These are phyloP conservation scores for Saccopteryx leptura DNA, from an alignment of 2,113 vertebrate genomes.

Conservation along the genomic window DNA sequence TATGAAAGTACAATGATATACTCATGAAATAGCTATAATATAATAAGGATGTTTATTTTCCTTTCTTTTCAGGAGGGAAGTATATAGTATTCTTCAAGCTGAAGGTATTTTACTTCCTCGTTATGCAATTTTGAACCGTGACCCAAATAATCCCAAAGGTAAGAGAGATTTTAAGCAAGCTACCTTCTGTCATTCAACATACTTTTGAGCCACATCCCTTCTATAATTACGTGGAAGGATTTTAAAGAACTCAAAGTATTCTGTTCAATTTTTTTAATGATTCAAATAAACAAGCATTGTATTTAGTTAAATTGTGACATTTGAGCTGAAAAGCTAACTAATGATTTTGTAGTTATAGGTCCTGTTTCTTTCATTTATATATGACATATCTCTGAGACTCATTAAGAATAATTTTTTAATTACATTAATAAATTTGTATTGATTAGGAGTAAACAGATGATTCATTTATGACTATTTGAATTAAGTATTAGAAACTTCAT, in stretches of 20 bases:
- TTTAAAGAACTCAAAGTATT: not conserved
- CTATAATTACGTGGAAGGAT: conserved; percentile 3
- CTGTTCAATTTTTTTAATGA: not conserved
- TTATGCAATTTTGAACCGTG: conserved; percentile 94
- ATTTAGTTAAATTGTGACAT: not conserved
- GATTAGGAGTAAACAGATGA: not conserved
- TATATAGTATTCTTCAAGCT: conserved; percentile 94
- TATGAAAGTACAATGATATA: not conserved
- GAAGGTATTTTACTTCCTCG: conserved; percentile 95
- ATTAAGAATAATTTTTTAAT: not conserved
- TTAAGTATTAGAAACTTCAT: conserved; percentile 46
- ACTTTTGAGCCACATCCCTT: not conserved
- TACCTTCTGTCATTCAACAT: not conserved
- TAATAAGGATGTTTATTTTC: conserved; percentile 55
- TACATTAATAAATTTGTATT: not conserved
- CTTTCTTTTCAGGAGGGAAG: conserved; percentile 91
- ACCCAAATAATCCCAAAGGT: conserved; percentile 95
- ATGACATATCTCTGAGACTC: not conserved
- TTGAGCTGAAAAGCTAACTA: not conserved
- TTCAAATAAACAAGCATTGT: not conserved
- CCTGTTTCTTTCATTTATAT: not conserved
- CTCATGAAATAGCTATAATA: not conserved
- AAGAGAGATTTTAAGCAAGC: conserved; percentile 65
- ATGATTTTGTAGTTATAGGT: conserved; percentile 5
- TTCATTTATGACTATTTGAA: not conserved